Base-by-base conservation (phyloP, 2,888 invertebrate genomes). In the Dicranocentrus wangi region DNA sequence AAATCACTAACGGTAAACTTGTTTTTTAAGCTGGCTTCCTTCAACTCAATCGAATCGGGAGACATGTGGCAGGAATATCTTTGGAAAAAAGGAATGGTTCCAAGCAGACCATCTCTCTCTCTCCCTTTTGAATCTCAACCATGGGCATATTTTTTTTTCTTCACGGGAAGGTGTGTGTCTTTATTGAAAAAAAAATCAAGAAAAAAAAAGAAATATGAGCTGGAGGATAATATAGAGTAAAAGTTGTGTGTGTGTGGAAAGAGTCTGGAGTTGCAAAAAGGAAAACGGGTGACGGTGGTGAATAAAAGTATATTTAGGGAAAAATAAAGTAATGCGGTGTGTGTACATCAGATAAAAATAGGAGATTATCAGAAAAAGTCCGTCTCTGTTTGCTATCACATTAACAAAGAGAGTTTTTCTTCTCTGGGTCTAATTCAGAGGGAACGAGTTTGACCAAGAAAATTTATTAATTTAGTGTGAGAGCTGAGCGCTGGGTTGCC, bases 401-500 rank as follows among this genome's bases (percentile, higher is more conserved):
- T 77, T 76, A 76, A 32, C 51, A 61, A 51, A 39, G 53, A 69
- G 39, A 39, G 13, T 39, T 39, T 13, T 51, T n/a, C n/a, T n/a
- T n/a, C n/a, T n/a, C 55, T 66, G 32, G 5, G 68, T 70, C 70
- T 77, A 77, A 70, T 77, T 77, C 28, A 70, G n/a, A n/a, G 55
- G 61, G 43, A 69, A 51, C 32, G 77, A 63, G 70, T 63, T 63
- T n/a, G 27, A 70, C 77, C 66, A 77, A 77, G 77, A 77, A 77
- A 77, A 77, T 77, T 77, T 77, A 77, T 77, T 77, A 77, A 77
- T 77, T 77, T 77, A 70, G 61, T 51, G 21, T 63, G 28, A 39
- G 13, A 15, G 8, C 63, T 17, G 21, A 66, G 66, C 58, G 3
- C 10, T 32, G 10, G 3, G 47, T 13, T n/a, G 32, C 47, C 17